Conservation (phyloP, 2,113 vertebrate genomes). For the Mormyrus lacerda region DNA sequence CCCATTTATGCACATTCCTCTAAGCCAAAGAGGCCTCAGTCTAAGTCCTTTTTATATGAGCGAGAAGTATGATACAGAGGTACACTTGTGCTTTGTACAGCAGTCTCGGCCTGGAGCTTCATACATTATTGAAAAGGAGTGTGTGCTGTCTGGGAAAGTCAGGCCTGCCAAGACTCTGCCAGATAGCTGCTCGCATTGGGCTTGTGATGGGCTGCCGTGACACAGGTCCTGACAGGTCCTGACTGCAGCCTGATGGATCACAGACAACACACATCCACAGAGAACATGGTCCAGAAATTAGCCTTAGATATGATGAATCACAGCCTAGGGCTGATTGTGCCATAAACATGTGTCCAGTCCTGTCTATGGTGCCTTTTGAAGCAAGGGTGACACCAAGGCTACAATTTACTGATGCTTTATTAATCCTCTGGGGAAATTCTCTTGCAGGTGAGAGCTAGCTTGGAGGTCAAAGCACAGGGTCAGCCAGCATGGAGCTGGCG, state of each 20-base stretch:
- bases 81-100: conserved; percentile 27
- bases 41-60: not conserved
- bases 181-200: not conserved
- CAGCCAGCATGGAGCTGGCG: not conserved
- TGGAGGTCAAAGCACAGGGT: not conserved
- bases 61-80: not conserved
- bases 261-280: not conserved
- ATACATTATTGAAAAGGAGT: conserved; percentile 10
- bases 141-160: not conserved
- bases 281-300: not conserved
- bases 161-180: not conserved
- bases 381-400: not conserved
- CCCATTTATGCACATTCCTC: not conserved
- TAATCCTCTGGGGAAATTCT: not conserved
- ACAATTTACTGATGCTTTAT: not conserved
- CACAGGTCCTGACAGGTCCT: not conserved
- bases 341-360: not conserved
- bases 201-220: not conserved
- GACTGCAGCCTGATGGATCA: not conserved
- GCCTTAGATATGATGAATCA: not conserved
- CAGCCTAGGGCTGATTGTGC: not conserved
- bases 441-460: not conserved
- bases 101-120: conserved; percentile 15
- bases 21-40: conserved; percentile 4
- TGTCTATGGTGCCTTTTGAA: not conserved